Base-by-base conservation (phyloP, 30 jellyfish, hydroid and myxozoan genomes). In the Aurelia sp. region DNA sequence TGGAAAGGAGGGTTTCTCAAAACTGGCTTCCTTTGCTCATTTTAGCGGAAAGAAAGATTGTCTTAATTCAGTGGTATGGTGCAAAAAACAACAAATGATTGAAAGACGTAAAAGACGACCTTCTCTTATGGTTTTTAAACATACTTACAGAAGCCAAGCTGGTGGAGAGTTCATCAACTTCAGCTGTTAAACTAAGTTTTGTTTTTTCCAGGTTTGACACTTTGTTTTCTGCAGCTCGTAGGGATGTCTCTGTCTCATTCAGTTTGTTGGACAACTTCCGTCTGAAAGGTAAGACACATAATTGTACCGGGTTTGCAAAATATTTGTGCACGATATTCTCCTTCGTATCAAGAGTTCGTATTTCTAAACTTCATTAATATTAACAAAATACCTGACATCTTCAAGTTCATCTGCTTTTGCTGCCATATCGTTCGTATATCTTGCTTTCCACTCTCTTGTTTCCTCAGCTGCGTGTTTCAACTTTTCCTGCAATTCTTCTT, bases 201-300 rank as follows among this genome's bases (percentile, higher is more conserved):
- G 72, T 71, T 53, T 82, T 82, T 69, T 82, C 92, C 27, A 82
- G 73, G 60, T 70, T 82, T 37, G 85, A 68, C 60, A 61, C 62
- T 70, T 71, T 82, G 68, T 10, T 60, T 63, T 82, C 92, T 16
- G 67, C 77, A 71, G 71, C 72, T 62, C 92, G 92, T 30, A 82
- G 92, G 7, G 92, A 82, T 21, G 92, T 53, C 62, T 82, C 92
- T 18, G 85, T 74, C 37, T 82, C 92, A 33, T 66, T 71, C 73
- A 82, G 61, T 62, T 82, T 82, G 92, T 60, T 48, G 22, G 85
- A 48, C 47, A 82, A 40, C 48, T 52, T 50, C 21, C 92, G 92
- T 50, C 92, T 82, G 13, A 6, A 57, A 80, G 55, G 55, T 44
- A 44, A 44, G 55, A 44, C 55, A 8, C 13, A 44, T 44, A 0